phyloP scores from a whole-genome alignment of 2,888 invertebrate genomes.

The Eustalomyia histrio region DNA sequence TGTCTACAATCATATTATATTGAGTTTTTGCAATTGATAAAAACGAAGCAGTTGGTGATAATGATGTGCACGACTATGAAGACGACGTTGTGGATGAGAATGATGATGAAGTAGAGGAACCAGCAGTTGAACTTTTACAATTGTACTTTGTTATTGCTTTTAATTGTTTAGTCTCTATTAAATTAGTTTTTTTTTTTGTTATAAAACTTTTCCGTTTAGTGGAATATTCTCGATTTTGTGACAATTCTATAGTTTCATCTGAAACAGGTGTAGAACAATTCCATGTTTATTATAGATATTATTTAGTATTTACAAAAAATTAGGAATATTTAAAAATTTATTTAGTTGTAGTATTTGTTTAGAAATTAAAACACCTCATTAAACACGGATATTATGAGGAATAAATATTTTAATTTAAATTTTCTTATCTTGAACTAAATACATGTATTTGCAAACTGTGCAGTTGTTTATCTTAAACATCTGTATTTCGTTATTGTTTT shows the following conservation, averaged over 20 bases:
- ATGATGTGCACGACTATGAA: slow-evolving; percentile 16
- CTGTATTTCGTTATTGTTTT: slow-evolving; percentile 19
- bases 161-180: slow-evolving; percentile 14
- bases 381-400: slow-evolving; percentile 25
- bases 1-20: slow-evolving; percentile 59
- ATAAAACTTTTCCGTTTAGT: slow-evolving; percentile 16
- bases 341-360: neutral
- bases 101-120: slow-evolving; percentile 26
- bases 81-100: slow-evolving; percentile 2
- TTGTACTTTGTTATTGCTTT: slow-evolving; percentile 10
- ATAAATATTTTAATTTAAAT: slow-evolving; percentile 4
- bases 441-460: slow-evolving; percentile 7
- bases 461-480: slow-evolving; percentile 43
- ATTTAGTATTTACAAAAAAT: neutral
- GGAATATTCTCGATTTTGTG: slow-evolving; percentile 34
- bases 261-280: slow-evolving; percentile 28
- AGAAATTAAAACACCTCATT: slow-evolving; percentile 32
- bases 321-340: neutral
- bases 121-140: slow-evolving; percentile 27
- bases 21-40: slow-evolving; percentile 40
- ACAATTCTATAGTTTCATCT: slow-evolving; percentile 31
- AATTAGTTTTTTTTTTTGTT: slow-evolving; percentile 6
- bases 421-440: slow-evolving; percentile 3
- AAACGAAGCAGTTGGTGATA: slow-evolving; percentile 38
- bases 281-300: neutral